phyloP scores from a whole-genome alignment of 2,888 invertebrate genomes.

The Adineta ricciae region DNA sequence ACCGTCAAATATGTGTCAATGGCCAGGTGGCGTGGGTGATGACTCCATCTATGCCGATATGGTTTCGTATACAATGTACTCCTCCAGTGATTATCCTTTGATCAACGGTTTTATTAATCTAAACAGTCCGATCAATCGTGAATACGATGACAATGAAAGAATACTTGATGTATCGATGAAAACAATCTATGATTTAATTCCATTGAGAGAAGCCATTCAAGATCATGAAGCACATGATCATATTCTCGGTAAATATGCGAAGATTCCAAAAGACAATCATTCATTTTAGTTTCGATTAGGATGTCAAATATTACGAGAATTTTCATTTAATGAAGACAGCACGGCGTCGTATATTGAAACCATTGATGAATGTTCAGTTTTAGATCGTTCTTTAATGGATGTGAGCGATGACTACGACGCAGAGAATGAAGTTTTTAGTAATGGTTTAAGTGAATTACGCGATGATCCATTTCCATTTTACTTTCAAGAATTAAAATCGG shows the following conservation, averaged over 20 bases:
- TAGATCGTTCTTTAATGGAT: neutral
- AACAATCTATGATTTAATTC: neutral
- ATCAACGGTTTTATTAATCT: neutral
- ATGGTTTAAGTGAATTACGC: neutral
- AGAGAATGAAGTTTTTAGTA: neutral
- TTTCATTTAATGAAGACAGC: neutral
- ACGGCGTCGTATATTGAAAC: slow-evolving; percentile 5
- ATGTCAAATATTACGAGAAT: neutral
- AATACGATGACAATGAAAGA: neutral
- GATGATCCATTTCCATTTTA: neutral
- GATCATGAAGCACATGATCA: neutral
- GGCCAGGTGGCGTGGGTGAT: neutral
- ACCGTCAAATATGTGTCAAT: neutral
- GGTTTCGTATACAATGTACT: slow-evolving; percentile 18
- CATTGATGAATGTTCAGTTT: neutral
- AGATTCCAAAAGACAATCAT: neutral
- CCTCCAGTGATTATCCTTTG: neutral
- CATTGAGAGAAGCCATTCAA: neutral
- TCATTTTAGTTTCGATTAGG: neutral
- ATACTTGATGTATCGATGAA: neutral
- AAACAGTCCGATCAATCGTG: neutral
- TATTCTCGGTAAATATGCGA: neutral
- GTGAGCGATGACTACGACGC: neutral
- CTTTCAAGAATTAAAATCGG: neutral
- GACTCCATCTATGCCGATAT: neutral